These are phyloP conservation scores for Brachylomia viminalis DNA, from an alignment of 2,888 invertebrate species.

Conservation along the genomic window DNA sequence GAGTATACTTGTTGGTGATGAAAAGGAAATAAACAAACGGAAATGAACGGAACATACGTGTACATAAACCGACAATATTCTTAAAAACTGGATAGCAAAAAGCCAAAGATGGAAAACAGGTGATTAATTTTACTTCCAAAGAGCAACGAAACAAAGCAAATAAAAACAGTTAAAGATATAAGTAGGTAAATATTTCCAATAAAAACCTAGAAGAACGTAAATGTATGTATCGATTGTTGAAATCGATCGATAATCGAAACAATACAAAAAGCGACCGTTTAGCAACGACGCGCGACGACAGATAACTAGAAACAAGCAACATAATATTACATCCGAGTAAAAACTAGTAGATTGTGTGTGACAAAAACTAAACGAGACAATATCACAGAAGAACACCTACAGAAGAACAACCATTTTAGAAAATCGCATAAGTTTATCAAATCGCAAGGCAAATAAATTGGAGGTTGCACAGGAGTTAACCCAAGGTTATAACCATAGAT, in stretches of 20 bases:
- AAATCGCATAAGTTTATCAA: neutral
- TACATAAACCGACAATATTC: neutral
- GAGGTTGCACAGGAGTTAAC: neutral
- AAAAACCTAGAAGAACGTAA: neutral
- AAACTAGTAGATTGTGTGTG: slow-evolving; percentile 22
- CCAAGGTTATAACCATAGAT: too few relatives aligned
- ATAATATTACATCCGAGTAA: slow-evolving; percentile 18
- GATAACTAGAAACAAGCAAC: slow-evolving; percentile 2
- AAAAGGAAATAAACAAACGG: neutral
- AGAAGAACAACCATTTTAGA: slow-evolving; percentile 13
- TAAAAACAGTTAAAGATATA: neutral
- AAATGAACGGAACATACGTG: neutral
- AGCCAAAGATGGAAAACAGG: neutral
- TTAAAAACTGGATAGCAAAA: neutral
- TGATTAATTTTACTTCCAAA: neutral
- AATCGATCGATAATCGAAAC: neutral
- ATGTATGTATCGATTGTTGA: neutral
- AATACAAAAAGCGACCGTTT: slow-evolving; percentile 8
- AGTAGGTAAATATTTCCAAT: neutral
- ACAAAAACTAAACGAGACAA: slow-evolving; percentile 33
- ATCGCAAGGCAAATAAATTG: neutral
- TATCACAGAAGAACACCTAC: neutral
- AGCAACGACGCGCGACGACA: slow-evolving; percentile 9
- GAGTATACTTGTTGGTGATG: neutral
- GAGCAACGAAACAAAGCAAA: neutral